Percentiles rank a stretch among this genome's conserved stretches.
Conservation (phyloP, 1,140 invertebrate species). For the Campoletis sonorensis region DNA sequence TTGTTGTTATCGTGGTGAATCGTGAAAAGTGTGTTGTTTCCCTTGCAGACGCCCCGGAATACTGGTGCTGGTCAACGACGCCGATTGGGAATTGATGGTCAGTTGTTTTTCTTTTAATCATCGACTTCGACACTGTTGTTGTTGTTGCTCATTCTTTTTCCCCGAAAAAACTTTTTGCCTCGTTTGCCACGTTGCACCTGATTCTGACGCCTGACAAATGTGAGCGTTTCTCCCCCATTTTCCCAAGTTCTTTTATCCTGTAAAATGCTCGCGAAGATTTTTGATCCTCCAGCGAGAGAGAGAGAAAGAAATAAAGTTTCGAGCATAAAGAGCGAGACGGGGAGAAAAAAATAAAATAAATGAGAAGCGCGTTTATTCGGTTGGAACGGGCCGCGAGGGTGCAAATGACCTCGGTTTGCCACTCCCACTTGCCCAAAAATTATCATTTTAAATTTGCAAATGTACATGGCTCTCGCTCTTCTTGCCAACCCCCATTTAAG, state of each 20-base stretch:
- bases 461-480: constrained; percentile 57
- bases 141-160: neutral
- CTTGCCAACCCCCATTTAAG: constrained; percentile 59
- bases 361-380: neutral
- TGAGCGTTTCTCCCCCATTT: constrained; percentile 4
- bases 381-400: constrained; percentile 47
- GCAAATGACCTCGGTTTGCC: constrained; percentile 63
- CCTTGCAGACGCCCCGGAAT: constrained; percentile 89
- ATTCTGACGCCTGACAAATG: constrained; percentile 61
- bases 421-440: constrained; percentile 59
- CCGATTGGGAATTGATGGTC: constrained; percentile 94
- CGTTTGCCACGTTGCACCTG: constrained; percentile 48
- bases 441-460: constrained; percentile 71
- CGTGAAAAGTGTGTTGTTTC: constrained; percentile 29
- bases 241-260: too few species aligned
- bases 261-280: neutral
- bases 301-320: constrained; percentile 19
- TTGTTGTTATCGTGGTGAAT: neutral
- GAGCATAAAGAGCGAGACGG: constrained; percentile 2
- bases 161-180: constrained; percentile 36
- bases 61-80: constrained; percentile 93
- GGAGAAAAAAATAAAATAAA: constrained; percentile 12
- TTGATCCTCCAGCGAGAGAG: neutral
- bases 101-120: constrained; percentile 61
- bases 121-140: neutral